Conservation (phyloP, 1,140 invertebrate species). For the Bombus superbus region DNA sequence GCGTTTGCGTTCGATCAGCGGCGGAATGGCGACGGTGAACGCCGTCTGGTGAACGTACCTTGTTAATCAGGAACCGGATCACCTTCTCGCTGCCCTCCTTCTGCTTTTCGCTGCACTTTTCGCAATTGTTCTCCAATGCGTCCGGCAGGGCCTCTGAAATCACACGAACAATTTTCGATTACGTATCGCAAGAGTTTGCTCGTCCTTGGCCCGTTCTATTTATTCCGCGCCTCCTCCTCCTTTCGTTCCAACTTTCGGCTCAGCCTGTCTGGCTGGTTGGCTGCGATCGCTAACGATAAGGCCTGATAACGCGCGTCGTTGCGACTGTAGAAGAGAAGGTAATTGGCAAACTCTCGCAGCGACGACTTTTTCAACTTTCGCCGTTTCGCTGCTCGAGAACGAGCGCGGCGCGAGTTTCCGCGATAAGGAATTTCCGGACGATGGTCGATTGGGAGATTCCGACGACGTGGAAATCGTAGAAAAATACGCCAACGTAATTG, state of each 20-base stretch:
- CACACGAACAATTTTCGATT: background rate
- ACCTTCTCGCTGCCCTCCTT: constrained; percentile 83
- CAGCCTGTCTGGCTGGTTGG: no score
- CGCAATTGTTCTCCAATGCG: constrained; percentile 84
- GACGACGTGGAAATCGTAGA: background rate
- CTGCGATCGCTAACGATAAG: constrained; percentile 1
- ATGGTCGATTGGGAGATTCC: background rate
- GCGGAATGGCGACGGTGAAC: constrained; percentile 54
- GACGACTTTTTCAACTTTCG: constrained; percentile 8
- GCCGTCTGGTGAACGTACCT: constrained; percentile 63
- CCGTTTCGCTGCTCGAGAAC: background rate
- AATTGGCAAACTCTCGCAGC: constrained; percentile 14
- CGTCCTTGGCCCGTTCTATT: background rate
- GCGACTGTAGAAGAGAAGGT: background rate
- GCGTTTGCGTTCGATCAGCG: constrained; percentile 46
- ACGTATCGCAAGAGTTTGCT: no score
- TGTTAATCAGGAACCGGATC: constrained; percentile 80
- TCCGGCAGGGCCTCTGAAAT: constrained; percentile 83
- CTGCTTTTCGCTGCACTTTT: constrained; percentile 85
- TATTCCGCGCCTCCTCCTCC: background rate
- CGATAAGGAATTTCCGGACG: background rate
- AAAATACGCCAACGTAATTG: no score
- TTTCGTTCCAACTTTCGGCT: background rate
- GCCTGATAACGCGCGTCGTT: background rate
- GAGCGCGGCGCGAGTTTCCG: background rate